Base-by-base conservation (phyloP, 2,797 vertebrate genomes). In the Rhadinocentrus ornatus region DNA sequence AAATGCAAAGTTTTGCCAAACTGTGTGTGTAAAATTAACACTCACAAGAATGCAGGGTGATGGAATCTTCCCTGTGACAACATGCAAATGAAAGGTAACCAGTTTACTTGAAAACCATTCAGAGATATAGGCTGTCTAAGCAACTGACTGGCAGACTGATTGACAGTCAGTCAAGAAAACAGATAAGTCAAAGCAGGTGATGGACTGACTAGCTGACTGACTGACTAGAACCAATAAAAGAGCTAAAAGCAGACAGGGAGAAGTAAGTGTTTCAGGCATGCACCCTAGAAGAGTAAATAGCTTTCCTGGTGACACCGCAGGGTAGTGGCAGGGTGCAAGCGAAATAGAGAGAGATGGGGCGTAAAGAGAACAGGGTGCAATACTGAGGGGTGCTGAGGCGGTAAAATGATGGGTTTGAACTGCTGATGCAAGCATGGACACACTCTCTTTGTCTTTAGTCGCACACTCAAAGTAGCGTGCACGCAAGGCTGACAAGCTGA, bases 371-470 rank as follows among this genome's bases (percentile, higher is more conserved):
- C 77, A 82, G 87, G 87, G 89, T 87, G 84, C 86, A 88, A 87
- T 88, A 89, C 83, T 79, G 86, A 89, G 84, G 88, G 91, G 88
- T 92, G 90, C 91, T 93, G 92, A 92, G 88, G 90, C 91, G 88
- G 87, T 91, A 86, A 92, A 92, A 90, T 77, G 75, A 87, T 73
- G 86, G 86, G 81, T 90, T 86, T 85, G 79, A 92, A 92, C 81
- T 91, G 92, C 92, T 92, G 90, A 93, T 91, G 90, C 91, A 89
- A 93, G 91, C 90, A 37, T 58, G 79, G 67, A 85, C 88, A 84
- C 81, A 79, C 76, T 77, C 69, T 41, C 69, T 84, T 78, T 84
- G 57, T 78, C 70, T 75, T 75, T 34, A 65, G 50, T 44, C 37
- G 24, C 37, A 35, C 76, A 31, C 72, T 66, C 67, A 72, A 68